Evolutionary conservation across 1,140 invertebrate genomes (phyloP).

Genomic region (Akabosia matsudoensis): DNA sequence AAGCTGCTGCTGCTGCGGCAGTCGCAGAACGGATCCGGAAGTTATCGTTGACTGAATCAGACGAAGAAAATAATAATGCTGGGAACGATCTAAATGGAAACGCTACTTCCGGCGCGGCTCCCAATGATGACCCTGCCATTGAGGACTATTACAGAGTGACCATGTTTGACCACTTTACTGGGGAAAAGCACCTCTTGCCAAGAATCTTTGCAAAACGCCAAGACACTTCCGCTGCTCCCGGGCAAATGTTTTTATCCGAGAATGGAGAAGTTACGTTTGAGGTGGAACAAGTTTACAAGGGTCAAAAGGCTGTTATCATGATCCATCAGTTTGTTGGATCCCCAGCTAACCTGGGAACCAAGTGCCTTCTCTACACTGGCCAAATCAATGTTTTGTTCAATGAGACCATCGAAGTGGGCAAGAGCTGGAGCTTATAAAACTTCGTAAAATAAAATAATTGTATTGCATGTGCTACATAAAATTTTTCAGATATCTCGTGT

Average conservation of each 20-base stretch:
- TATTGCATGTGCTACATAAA: too few relatives aligned
- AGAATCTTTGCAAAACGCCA: constrained; percentile 45
- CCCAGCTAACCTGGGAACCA: constrained; percentile 44
- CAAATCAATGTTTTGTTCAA: constrained; percentile 45
- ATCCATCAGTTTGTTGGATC: constrained; percentile 48
- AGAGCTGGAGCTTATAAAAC: constrained; percentile 41
- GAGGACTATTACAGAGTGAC: constrained; percentile 48
- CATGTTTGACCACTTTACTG: constrained; percentile 49
- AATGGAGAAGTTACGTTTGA: constrained; percentile 47
- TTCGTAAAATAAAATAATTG: too few relatives aligned
- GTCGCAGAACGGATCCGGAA: constrained; percentile 26
- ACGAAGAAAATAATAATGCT: constrained; percentile 26
- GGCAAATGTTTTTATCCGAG: constrained; percentile 40
- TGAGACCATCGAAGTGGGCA: constrained; percentile 34
- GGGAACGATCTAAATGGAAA: background rate
- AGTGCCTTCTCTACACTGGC: constrained; percentile 48
- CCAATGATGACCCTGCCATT: background rate
- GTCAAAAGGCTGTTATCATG: constrained; percentile 51
- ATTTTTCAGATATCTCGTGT: too few relatives aligned
- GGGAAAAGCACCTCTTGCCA: constrained; percentile 45
- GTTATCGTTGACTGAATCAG: constrained; percentile 8
- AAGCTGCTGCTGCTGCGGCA: background rate
- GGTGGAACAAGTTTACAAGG: constrained; percentile 49
- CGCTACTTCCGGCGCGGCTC: background rate
- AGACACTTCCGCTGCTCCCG: constrained; percentile 26